Evolutionary conservation across 2,113 vertebrate genomes (phyloP).

Genomic region (Paedocypris sp.): DNA sequence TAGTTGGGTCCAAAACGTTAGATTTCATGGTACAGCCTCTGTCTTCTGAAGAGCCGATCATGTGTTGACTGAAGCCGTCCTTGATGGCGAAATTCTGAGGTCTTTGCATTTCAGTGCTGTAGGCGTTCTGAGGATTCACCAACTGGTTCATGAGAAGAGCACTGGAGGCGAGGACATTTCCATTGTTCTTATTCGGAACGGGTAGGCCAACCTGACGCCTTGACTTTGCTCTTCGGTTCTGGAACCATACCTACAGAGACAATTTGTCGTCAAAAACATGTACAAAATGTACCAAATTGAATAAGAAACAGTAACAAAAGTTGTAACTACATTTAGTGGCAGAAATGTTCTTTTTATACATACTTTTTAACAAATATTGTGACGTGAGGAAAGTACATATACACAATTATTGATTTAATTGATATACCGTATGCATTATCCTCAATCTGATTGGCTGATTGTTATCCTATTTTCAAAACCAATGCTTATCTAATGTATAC

Average conservation of each 20-base stretch:
- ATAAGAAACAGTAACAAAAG: too few species aligned
- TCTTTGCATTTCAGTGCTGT: constrained; percentile 31
- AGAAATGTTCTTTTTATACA: too few species aligned
- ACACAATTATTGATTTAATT: too few species aligned
- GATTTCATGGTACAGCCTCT: constrained; percentile 26
- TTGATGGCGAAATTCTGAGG: constrained; percentile 32
- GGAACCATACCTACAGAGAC: constrained; percentile 79
- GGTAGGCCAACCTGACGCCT: constrained; percentile 65
- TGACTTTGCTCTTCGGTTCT: constrained; percentile 80
- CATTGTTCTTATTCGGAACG: constrained; percentile 33
- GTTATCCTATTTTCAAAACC: too few species aligned
- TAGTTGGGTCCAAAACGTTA: constrained; percentile 29
- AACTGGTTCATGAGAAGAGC: constrained; percentile 35
- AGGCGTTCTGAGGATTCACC: constrained; percentile 37
- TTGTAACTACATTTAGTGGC: too few species aligned
- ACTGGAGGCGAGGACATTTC: neutral
- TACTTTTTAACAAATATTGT: too few species aligned
- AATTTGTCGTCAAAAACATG: too few species aligned
- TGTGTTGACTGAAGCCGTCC: constrained; percentile 35
- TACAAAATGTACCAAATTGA: too few species aligned
- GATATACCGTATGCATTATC: too few species aligned
- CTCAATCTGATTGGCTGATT: too few species aligned
- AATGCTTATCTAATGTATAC: too few species aligned
- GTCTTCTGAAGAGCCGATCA: constrained; percentile 33
- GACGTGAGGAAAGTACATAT: too few species aligned